Evolutionary conservation across 2,113 vertebrate species (phyloP).

Genomic region (Phoxinus phoxinus): DNA sequence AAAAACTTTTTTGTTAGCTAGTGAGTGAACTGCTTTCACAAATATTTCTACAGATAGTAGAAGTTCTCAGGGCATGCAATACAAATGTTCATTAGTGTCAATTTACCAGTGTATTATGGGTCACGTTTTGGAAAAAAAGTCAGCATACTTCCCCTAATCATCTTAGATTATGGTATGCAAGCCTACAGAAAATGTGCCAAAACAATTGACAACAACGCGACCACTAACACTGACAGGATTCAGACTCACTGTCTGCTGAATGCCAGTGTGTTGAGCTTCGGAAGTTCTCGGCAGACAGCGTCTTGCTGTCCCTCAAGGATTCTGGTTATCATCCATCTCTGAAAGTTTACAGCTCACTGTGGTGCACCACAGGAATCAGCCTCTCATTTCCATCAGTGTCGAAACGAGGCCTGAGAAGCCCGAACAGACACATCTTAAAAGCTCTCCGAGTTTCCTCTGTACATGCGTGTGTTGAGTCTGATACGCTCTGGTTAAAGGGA

Average conservation of each 20-base stretch:
- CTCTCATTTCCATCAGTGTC: conserved; percentile 47
- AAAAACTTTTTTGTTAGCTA: background rate
- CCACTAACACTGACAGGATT: conserved; percentile 39
- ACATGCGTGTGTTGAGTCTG: background rate
- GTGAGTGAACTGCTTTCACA: background rate
- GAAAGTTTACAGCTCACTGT: conserved; percentile 47
- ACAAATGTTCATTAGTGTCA: background rate
- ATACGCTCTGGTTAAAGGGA: background rate
- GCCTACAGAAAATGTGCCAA: conserved; percentile 54
- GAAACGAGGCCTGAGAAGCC: conserved; percentile 48
- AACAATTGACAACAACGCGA: conserved; percentile 51
- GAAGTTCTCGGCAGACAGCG: conserved; percentile 44
- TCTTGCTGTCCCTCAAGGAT: conserved; percentile 47
- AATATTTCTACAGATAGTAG: background rate
- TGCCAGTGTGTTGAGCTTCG: conserved; percentile 48
- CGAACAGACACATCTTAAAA: conserved; percentile 10
- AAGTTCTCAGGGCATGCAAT: too few species aligned
- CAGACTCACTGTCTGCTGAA: conserved; percentile 53
- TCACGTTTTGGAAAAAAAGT: conserved; percentile 47
- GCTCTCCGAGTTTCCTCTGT: background rate
- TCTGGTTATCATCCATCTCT: conserved; percentile 57
- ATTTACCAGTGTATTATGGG: background rate
- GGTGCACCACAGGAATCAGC: conserved; percentile 47
- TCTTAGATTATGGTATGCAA: conserved; percentile 61
- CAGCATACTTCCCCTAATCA: conserved; percentile 55